Percentiles rank a stretch among this genome's conserved stretches.
Conservation (phyloP, 2,797 vertebrate genomes). For the Phoxinus dragarum region DNA sequence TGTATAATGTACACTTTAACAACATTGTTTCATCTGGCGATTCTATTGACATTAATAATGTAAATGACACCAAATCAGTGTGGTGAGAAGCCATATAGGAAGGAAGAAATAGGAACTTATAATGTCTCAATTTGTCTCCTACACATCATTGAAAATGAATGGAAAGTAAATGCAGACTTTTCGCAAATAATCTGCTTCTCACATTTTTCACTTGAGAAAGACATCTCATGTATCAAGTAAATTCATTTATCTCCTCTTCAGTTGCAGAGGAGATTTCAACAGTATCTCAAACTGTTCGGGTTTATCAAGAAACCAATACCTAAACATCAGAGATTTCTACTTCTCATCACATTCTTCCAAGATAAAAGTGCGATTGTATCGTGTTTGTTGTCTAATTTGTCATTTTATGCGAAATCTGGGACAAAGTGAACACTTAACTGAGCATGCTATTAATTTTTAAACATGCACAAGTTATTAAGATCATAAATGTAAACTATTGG, state of each 20-base stretch:
- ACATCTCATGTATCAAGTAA: background rate
- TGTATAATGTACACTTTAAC: background rate
- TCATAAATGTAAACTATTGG: background rate
- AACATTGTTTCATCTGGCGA: background rate
- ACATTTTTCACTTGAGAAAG: background rate
- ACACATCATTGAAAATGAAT: background rate
- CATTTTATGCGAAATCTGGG: background rate
- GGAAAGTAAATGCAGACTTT: background rate
- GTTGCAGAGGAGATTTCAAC: background rate
- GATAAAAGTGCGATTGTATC: background rate
- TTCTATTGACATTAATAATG: background rate
- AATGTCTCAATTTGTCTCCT: background rate
- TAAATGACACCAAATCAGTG: background rate
- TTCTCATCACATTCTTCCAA: background rate
- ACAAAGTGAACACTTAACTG: background rate
- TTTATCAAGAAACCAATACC: background rate
- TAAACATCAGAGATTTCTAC: background rate
- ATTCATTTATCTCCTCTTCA: background rate
- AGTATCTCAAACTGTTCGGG: background rate
- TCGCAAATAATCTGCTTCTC: background rate
- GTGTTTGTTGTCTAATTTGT: background rate
- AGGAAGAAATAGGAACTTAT: background rate
- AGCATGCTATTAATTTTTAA: background rate
- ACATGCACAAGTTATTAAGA: background rate
- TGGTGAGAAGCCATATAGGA: background rate